phyloP scores from a whole-genome alignment of 2,888 invertebrate genomes.

The Acleris holmiana region DNA sequence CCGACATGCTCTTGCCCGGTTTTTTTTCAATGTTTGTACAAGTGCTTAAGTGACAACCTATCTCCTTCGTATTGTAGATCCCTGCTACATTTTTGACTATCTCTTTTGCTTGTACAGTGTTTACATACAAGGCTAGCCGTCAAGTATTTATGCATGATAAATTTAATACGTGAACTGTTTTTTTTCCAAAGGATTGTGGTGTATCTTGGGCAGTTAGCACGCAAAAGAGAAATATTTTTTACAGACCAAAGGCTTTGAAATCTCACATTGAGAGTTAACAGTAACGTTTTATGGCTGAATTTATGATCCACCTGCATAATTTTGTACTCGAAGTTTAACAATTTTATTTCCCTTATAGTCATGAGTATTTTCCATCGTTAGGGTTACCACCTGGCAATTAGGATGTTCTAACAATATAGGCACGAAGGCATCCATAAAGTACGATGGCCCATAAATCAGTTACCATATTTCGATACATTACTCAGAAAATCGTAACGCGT shows the following conservation, averaged over 20 bases:
- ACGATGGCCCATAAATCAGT: conserved; percentile 36
- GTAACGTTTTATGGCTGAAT: background rate
- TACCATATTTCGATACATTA: conserved; percentile 15
- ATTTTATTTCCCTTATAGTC: conserved; percentile 12
- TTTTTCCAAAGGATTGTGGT: no score
- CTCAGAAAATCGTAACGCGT: conserved; percentile 9
- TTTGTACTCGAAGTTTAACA: conserved; percentile 1
- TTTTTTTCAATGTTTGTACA: no score
- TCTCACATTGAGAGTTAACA: background rate
- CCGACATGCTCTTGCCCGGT: no score
- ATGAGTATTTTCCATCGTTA: background rate
- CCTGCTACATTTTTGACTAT: no score
- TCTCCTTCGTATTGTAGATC: no score
- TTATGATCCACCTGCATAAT: background rate
- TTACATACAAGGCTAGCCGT: no score
- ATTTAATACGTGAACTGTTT: no score
- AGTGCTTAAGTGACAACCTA: no score
- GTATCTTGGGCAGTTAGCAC: background rate
- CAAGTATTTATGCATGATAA: no score
- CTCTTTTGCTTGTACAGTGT: no score
- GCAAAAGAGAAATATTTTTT: background rate
- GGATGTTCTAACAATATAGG: conserved; percentile 2
- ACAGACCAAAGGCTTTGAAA: background rate
- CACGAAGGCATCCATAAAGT: conserved; percentile 17
- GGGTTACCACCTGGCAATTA: background rate